Conservation (phyloP, 1,140 invertebrate genomes). For the Eriosoma lanigerum region DNA sequence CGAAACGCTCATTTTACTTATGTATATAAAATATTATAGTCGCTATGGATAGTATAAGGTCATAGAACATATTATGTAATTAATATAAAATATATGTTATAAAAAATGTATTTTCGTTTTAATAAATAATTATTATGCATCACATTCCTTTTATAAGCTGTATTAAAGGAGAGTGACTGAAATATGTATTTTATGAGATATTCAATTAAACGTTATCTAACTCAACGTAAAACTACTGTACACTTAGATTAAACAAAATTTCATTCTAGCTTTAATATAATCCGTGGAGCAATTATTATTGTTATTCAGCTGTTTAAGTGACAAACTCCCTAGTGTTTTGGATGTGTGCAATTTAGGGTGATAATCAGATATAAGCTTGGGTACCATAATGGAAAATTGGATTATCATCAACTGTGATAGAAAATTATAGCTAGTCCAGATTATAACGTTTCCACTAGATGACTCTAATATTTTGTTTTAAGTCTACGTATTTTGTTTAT, state of each 20-base stretch:
- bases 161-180: not conserved
- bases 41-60: too few species aligned
- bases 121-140: too few species aligned
- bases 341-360: slow-evolving; percentile 42
- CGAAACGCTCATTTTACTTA: too few species aligned
- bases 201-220: slow-evolving; percentile 11
- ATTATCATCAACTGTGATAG: slow-evolving; percentile 6
- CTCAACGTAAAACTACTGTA: too few species aligned
- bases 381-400: slow-evolving; percentile 37
- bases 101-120: too few species aligned
- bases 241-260: slow-evolving; percentile 31
- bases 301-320: slow-evolving; percentile 30
- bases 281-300: slow-evolving; percentile 16
- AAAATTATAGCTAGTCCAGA: slow-evolving; percentile 4
- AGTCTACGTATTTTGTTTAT: not conserved
- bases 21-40: too few species aligned
- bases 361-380: slow-evolving; percentile 19
- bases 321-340: not conserved
- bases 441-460: not conserved
- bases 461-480: not conserved
- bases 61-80: too few species aligned
- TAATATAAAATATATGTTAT: too few species aligned
- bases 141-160: too few species aligned
- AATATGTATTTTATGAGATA: not conserved
- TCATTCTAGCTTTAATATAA: slow-evolving; percentile 8